Evolutionary conservation across 2,888 invertebrate species (phyloP).

Genomic region (Dromius quadrimaculatus): DNA sequence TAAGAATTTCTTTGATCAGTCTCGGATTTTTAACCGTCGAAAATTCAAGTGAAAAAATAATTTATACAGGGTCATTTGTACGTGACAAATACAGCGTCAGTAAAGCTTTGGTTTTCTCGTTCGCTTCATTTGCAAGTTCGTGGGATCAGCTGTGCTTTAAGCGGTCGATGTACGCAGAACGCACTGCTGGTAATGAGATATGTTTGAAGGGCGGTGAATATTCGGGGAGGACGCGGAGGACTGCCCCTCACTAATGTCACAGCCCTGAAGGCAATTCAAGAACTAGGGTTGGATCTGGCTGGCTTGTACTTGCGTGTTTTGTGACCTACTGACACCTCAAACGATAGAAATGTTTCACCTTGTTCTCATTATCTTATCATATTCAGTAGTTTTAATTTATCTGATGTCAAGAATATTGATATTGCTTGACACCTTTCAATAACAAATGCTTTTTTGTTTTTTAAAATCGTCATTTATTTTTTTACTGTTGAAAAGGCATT

Average conservation of each 20-base stretch:
- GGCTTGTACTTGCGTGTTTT: constrained; percentile 1
- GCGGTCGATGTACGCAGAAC: constrained; percentile 32
- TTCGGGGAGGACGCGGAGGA: constrained; percentile 48
- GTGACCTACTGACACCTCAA: neutral
- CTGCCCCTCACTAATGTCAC: constrained; percentile 53
- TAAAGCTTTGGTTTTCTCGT: neutral
- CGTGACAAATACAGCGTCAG: neutral
- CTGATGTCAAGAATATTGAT: too few species aligned
- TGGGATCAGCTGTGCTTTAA: neutral
- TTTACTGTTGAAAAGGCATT: too few species aligned
- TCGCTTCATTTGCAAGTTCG: constrained; percentile 8
- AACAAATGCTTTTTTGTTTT: too few species aligned
- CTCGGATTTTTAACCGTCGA: too few species aligned
- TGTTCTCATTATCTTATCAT: neutral
- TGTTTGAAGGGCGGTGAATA: constrained; percentile 48
- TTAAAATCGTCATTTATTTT: too few species aligned
- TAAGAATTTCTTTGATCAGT: too few species aligned
- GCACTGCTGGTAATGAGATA: constrained; percentile 29
- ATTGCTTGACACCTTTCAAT: too few species aligned
- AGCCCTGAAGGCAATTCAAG: constrained; percentile 53
- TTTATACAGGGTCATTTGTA: neutral
- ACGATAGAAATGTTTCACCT: neutral
- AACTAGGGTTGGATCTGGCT: constrained; percentile 52
- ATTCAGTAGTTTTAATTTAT: too few species aligned
- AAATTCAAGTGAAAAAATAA: constrained; percentile 6